phyloP scores from a whole-genome alignment of 1,140 invertebrate genomes.

The Aphidius gifuensis region DNA sequence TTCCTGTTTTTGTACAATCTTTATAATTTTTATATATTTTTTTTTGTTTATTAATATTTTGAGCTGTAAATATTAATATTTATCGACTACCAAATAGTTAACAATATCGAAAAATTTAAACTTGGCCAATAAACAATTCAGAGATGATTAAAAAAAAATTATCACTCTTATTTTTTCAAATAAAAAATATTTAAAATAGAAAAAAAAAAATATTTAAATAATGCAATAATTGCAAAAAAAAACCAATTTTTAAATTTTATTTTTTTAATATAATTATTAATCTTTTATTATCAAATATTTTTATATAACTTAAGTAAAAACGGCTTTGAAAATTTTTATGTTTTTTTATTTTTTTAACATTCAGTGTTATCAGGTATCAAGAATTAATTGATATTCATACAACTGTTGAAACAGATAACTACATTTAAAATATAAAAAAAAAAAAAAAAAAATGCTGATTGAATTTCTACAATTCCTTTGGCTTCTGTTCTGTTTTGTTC shows the following conservation, averaged over 20 bases:
- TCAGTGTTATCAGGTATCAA: too few species aligned
- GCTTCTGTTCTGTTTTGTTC: constrained; percentile 4
- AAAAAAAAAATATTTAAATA: too few species aligned
- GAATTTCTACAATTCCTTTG: constrained; percentile 3
- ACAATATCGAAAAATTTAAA: constrained; percentile 11
- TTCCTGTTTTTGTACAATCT: constrained; percentile 1
- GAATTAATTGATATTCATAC: too few species aligned
- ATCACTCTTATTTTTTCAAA: too few species aligned
- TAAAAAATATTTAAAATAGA: too few species aligned
- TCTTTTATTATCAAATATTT: not conserved
- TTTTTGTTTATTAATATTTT: not conserved
- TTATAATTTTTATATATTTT: not conserved
- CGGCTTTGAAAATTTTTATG: too few species aligned
- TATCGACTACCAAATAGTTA: constrained; percentile 6
- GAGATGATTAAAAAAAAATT: not conserved
- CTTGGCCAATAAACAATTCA: constrained; percentile 10
- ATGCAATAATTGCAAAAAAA: constrained; percentile 24
- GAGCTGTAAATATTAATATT: not conserved
- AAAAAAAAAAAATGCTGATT: constrained; percentile 6
- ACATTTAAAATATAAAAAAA: not conserved
- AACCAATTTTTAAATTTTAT: constrained; percentile 7
- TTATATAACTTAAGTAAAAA: not conserved
- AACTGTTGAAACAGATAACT: not conserved
- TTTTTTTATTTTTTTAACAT: not conserved
- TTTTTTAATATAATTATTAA: constrained; percentile 6